Base-by-base conservation (phyloP, 2,888 invertebrate species). In the Dolomedes plantarius region DNA sequence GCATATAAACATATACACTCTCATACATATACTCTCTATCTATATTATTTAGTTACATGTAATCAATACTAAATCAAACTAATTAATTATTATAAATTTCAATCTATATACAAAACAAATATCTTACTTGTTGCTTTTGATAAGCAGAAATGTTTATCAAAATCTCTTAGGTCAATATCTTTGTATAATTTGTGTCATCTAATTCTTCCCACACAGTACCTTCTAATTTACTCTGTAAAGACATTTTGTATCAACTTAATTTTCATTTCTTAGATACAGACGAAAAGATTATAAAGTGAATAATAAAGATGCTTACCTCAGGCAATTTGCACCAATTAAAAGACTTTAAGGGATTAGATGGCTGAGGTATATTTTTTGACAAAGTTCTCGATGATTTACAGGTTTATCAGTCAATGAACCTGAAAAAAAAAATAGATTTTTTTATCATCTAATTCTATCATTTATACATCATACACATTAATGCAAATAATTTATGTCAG, bases 321-420 rank as follows among this genome's bases (percentile, higher is more conserved):
- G 98, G 97, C 86, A 98, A 93, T 91, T 97, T 98, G 74, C 96
- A 96, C 99, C 99, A 99, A 92, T 99, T 99, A 93, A 99, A 97
- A 77, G 97, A 97, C 92, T 98, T 98, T 77, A 99, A 92, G 0
- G 98, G 97, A 91, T 96, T 96, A 5, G 96, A 94, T 0, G 98
- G 96, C 89, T 96, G 96, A 13, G 99, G 99, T 82, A 97, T 96
- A 92, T 97, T 96, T 92, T 97, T 97, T 71, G 86, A 39, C 46
- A 88, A 73, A n/a, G 73, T 65, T 29, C 79, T 82, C 31, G 74
- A 68, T 67, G 78, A 77, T 41, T 39, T 81, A 85, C 46, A 81
- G 80, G 87, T 73, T 87, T 87, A 65, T 81, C 87, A 29, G 72
- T 78, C 27, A 87, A 68, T 23, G 81, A 87, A 19, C 87, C 87